Conservation (phyloP, 2,888 invertebrate genomes). For the Acanthopleura granulata region DNA sequence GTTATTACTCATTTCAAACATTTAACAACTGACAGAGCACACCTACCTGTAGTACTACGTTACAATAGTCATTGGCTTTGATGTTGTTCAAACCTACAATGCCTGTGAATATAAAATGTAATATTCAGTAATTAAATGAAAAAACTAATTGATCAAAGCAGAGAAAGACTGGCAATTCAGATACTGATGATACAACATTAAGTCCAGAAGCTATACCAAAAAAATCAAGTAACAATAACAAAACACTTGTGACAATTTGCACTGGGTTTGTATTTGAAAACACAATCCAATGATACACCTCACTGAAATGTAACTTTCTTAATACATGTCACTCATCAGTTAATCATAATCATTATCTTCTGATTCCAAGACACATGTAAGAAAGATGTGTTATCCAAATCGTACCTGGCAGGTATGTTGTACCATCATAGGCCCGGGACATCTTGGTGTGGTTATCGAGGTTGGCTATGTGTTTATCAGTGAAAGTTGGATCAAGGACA, state of each 20-base stretch:
- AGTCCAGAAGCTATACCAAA: no score
- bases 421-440: constrained; percentile 95
- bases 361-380: not conserved
- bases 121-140: no score
- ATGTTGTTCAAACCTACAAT: constrained; percentile 99
- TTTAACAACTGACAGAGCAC: not conserved
- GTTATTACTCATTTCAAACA: not conserved
- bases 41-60: constrained; percentile 92
- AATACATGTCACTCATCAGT: no score
- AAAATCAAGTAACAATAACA: no score
- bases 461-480: constrained; percentile 82
- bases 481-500: constrained; percentile 97
- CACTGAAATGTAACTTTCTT: no score
- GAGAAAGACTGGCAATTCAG: no score
- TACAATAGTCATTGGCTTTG: constrained; percentile 99
- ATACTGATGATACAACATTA: no score
- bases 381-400: not conserved
- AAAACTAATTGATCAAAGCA: no score
- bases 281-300: no score
- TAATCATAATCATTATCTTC: no score
- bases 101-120: constrained; percentile 54
- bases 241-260: no score
- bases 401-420: constrained; percentile 91
- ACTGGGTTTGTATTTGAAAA: no score
- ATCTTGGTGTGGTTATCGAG: constrained; percentile 86